Evolutionary conservation across 2,888 invertebrate genomes (phyloP).

Genomic region (Drosophila hamatofila): DNA sequence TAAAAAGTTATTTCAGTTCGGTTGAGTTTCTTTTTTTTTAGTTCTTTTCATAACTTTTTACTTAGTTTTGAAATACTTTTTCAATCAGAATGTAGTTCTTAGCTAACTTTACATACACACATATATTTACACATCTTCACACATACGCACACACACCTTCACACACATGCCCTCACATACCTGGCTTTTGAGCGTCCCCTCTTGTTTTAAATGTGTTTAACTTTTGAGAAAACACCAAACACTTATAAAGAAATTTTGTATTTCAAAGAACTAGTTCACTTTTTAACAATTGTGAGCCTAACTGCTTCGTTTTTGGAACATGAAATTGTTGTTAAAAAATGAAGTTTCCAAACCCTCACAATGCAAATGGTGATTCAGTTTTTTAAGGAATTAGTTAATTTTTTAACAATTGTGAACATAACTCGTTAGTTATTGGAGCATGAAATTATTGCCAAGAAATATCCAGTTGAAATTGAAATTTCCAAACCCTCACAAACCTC

Average conservation of each 20-base stretch:
- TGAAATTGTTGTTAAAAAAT: not conserved
- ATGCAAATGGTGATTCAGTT: too few relatives aligned
- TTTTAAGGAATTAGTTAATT: too few relatives aligned
- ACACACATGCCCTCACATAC: not conserved
- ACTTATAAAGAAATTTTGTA: not conserved
- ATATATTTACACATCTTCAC: slow-evolving; percentile 12
- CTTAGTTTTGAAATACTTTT: slow-evolving; percentile 24
- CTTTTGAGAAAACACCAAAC: not conserved
- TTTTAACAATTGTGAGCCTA: not conserved
- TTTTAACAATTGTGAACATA: too few relatives aligned
- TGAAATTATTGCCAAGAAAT: too few relatives aligned
- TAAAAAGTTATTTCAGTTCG: slow-evolving; percentile 16
- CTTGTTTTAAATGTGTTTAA: not conserved
- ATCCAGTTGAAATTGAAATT: too few relatives aligned
- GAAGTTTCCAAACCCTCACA: not conserved
- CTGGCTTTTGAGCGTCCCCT: not conserved
- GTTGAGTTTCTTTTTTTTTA: slow-evolving; percentile 8
- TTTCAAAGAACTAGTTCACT: not conserved
- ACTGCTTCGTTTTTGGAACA: not conserved
- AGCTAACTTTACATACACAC: slow-evolving; percentile 26
- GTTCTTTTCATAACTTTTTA: slow-evolving; percentile 9
- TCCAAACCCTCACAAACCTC: too few relatives aligned
- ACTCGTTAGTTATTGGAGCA: too few relatives aligned
- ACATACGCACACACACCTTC: not conserved
- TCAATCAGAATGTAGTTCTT: slow-evolving; percentile 36